These are phyloP conservation scores for Mirounga angustirostris DNA, from an alignment of 2,113 vertebrate species.

Conservation along the genomic window DNA sequence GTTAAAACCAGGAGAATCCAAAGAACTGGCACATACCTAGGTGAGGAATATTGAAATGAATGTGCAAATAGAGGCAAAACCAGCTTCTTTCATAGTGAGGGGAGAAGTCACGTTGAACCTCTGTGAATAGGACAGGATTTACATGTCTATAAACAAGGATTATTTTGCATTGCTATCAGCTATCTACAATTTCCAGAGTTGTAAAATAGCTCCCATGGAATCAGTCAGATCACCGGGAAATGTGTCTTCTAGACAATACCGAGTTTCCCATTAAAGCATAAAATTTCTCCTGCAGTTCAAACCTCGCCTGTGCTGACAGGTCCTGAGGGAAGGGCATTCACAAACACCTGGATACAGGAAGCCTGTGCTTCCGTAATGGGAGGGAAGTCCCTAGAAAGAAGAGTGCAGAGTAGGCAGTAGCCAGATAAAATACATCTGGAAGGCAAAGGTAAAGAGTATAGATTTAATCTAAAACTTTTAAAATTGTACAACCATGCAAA, in stretches of 20 bases:
- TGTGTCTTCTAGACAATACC: not conserved
- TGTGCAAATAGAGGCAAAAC: slow-evolving; percentile 60
- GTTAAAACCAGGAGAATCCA: not conserved
- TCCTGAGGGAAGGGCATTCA: not conserved
- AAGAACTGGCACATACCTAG: not conserved
- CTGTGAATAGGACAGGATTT: slow-evolving; percentile 45
- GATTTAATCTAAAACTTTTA: not conserved
- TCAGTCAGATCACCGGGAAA: slow-evolving; percentile 11
- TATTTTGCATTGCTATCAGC: slow-evolving; percentile 23
- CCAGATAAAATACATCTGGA: not conserved
- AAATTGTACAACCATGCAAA: not conserved
- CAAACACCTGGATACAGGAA: not conserved
- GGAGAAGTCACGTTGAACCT: not conserved
- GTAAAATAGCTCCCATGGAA: slow-evolving; percentile 17
- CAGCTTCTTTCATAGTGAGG: not conserved
- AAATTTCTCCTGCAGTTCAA: not conserved
- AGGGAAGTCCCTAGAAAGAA: not conserved
- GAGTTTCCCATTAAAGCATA: not conserved
- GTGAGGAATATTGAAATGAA: slow-evolving; percentile 59
- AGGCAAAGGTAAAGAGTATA: not conserved
- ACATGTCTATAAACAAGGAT: slow-evolving; percentile 2
- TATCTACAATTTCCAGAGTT: not conserved
- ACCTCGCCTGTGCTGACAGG: not conserved
- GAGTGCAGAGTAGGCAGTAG: not conserved
- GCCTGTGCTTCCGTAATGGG: not conserved